Evolutionary conservation across 2,888 invertebrate species (phyloP).

Genomic region (Hemithea aestivaria): DNA sequence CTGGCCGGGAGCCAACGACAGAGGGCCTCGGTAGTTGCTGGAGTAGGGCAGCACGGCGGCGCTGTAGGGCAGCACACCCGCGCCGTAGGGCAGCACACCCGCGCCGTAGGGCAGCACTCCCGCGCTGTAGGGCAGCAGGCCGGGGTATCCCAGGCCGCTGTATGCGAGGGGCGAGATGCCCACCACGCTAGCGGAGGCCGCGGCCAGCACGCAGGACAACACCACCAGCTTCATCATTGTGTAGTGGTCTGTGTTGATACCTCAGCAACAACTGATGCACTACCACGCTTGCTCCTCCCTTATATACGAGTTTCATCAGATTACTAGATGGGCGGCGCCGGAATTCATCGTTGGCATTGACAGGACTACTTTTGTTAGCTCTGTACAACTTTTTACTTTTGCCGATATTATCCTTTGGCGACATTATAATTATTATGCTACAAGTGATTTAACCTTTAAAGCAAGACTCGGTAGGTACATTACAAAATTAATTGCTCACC

Average conservation of each 20-base stretch:
- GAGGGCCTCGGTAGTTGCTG: slow-evolving; percentile 64
- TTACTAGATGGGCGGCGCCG: slow-evolving; percentile 44
- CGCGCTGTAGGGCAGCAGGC: slow-evolving; percentile 41
- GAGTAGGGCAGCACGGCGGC: no score
- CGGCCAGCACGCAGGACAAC: slow-evolving; percentile 81
- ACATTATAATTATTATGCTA: background rate
- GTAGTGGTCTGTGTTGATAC: slow-evolving; percentile 68
- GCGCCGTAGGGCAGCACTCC: slow-evolving; percentile 42
- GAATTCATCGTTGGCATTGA: slow-evolving; percentile 54
- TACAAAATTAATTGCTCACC: background rate
- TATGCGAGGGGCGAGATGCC: slow-evolving; percentile 22
- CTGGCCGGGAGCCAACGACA: slow-evolving; percentile 48
- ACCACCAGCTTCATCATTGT: slow-evolving; percentile 79
- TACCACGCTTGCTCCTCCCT: slow-evolving; percentile 32
- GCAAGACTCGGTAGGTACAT: no score
- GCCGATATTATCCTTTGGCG: background rate
- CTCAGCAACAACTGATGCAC: slow-evolving; percentile 57
- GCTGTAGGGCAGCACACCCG: slow-evolving; percentile 39
- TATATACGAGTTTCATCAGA: slow-evolving; percentile 44
- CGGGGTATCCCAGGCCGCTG: slow-evolving; percentile 23
- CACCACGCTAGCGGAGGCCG: slow-evolving; percentile 64
- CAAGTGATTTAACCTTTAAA: no score
- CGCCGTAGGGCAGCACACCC: slow-evolving; percentile 41
- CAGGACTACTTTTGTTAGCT: slow-evolving; percentile 46
- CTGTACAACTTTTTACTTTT: slow-evolving; percentile 6